Base-by-base conservation (phyloP, 2,888 invertebrate species). In the Tribolium freemani region DNA sequence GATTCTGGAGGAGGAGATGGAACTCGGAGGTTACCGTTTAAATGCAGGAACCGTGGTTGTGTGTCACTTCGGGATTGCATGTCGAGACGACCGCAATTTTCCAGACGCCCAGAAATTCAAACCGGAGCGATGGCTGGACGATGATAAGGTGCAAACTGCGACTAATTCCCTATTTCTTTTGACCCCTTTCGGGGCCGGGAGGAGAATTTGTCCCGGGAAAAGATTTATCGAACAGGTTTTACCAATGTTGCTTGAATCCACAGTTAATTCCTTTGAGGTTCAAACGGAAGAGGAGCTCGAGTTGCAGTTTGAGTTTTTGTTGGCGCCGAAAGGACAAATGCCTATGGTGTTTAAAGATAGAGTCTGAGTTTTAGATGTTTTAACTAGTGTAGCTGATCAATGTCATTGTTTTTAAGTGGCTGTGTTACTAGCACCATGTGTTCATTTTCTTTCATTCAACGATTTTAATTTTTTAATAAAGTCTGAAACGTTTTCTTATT, bases 121-220 rank as follows among this genome's bases (percentile, higher is more conserved):
- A 4, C 96, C 96, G 0, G 95, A 95, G 82, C 89, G 96, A 46
- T 96, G 96, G 96, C 81, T 94, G 20, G 85, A 89, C 4, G 87
- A 89, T 50, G 79, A 81, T 58, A 81, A 79, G 77, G 70, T 74
- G 31, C 77, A 81, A 81, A 78, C 85, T 82, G 3, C 87, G 86
- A 78, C 87, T 85, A 51, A 87, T 77, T 90, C 93, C 5, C 88
- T 92, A 0, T 88, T 89, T 53, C 86, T 96, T 57, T 91, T 95
- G 0, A 90, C 91, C 5, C 95, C 95, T 0, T 96, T 96, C 85
- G 96, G 96, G 0, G 88, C 91, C 38, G 96, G 96, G 0, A 90
- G 91, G 61, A 88, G 96, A 53, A 93, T 93, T 86, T 96, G 96
- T 83, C 96, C 96, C 0, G 96, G 96, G 54, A 94, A 94, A 86